Evolutionary conservation across 92 coral and sea anemone genomes (phyloP).

Genomic region (Palythoa caribaeorum): DNA sequence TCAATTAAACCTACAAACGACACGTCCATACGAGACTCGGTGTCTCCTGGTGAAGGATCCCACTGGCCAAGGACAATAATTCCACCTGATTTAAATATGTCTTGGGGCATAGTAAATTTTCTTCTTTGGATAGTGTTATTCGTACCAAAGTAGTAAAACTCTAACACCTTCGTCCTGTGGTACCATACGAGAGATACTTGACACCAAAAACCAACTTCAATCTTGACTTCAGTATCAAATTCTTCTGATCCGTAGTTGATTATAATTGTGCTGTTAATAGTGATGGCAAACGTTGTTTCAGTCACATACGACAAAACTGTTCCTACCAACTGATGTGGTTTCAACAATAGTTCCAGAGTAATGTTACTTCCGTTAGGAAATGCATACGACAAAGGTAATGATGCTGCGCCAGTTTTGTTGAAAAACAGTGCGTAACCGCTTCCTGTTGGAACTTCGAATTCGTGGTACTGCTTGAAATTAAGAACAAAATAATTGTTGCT

Average conservation of each 20-base stretch:
- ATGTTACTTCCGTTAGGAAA: conserved; percentile 48
- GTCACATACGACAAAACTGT: conserved; percentile 66
- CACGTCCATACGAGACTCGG: conserved; percentile 44
- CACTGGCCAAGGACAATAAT: conserved; percentile 71
- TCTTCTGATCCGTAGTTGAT: conserved; percentile 47
- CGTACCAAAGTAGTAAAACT: conserved; percentile 57
- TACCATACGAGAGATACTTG: conserved; percentile 71
- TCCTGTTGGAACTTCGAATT: conserved; percentile 46
- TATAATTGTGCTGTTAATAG: conserved; percentile 51
- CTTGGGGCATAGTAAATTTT: conserved; percentile 38
- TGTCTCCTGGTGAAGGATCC: conserved; percentile 76
- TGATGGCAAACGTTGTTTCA: conserved; percentile 63
- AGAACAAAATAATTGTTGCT: conserved; percentile 50
- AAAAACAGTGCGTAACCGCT: conserved; percentile 63
- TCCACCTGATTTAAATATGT: conserved; percentile 64
- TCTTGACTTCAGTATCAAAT: conserved; percentile 48
- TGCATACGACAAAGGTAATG: conserved; percentile 48
- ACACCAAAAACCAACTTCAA: conserved; percentile 55
- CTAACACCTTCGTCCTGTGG: conserved; percentile 28
- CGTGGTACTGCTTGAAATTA: conserved; percentile 36
- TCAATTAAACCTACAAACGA: conserved; percentile 64
- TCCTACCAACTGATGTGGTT: conserved; percentile 58
- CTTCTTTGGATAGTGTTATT: conserved; percentile 55
- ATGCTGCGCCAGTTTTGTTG: conserved; percentile 62
- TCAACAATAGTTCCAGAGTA: conserved; percentile 69